Evolutionary conservation across 2,797 vertebrate species (phyloP).

Genomic region (Denticeps clupeoides): DNA sequence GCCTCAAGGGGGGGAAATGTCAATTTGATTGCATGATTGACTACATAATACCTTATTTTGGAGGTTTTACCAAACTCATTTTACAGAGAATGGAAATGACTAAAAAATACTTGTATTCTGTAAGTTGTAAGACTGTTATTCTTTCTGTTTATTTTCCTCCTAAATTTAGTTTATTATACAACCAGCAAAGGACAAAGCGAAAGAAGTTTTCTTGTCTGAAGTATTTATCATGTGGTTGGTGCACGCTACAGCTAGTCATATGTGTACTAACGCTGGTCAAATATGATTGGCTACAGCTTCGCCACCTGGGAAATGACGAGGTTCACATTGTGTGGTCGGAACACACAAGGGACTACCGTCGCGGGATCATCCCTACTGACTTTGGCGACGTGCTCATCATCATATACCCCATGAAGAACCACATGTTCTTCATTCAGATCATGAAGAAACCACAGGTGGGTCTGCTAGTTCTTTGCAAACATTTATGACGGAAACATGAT

Average conservation of each 20-base stretch:
- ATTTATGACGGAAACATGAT: slow-evolving; percentile 24
- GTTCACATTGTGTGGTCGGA: slow-evolving; percentile 98
- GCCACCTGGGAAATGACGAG: slow-evolving; percentile 98
- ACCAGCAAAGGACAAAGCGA: no score
- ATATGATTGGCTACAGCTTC: slow-evolving; percentile 70
- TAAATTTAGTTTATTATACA: slow-evolving; percentile 25
- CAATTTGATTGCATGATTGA: slow-evolving; percentile 67
- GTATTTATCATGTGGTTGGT: no score
- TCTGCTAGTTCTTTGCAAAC: slow-evolving; percentile 12
- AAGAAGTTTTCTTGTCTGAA: no score
- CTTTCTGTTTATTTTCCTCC: slow-evolving; percentile 8
- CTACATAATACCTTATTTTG: slow-evolving; percentile 54
- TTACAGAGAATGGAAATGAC: slow-evolving; percentile 38
- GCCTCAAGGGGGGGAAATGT: slow-evolving; percentile 44
- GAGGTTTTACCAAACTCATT: slow-evolving; percentile 55
- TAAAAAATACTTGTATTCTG: slow-evolving; percentile 36
- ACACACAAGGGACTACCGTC: slow-evolving; percentile 88
- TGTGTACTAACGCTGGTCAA: no score
- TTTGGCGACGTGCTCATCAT: slow-evolving; percentile 93
- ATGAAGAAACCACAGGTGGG: slow-evolving; percentile 90
- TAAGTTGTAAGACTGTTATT: slow-evolving; percentile 17
- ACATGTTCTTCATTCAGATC: slow-evolving; percentile 93
- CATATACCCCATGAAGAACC: slow-evolving; percentile 97
- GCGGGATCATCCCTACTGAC: slow-evolving; percentile 93
- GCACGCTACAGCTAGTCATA: no score